Evolutionary conservation across 1,140 invertebrate genomes (phyloP), one percentile per base, ranked within the genome.

Genomic region (Aplysia californica): DNA sequence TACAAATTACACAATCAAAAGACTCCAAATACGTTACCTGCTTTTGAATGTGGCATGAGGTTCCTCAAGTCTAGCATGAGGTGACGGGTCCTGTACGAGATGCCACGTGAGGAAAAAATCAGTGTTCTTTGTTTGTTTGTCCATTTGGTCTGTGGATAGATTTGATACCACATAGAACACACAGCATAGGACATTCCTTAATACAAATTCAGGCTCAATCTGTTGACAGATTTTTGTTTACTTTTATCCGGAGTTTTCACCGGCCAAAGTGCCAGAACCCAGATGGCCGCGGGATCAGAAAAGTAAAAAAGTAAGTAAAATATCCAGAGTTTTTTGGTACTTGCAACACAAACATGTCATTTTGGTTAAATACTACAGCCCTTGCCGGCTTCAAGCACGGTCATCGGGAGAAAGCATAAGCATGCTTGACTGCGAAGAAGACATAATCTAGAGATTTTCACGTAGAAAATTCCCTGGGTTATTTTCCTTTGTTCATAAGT

Each of bases 41-140:
- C 86, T 89, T 96, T 96, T 78, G 97, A 94, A 89, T 99, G 98
- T 0, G 98, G 97, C 94, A 99, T 95, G 1, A 99, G 84, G 77
- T 92, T 94, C 85, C 95, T 95, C 0, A 99, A 88, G 89, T 99
- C 97, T 82, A 96, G 94, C 96, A 99, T 98, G 2, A 99, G 90
- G 91, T 99, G 98, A 2, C 98, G 93, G 89, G 97, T 95, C 65
- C 96, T 92, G 82, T 95, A 94, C 80, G 94, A 94, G 26, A 99
- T 97, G 41, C 98, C 98, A 83, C 98, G 92, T 3, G 96, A 95
- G 50, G 94, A 94, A 89, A 99, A 95, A 2, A 99, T 93, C 29
- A 99, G 89, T 15, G 99, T 95, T 78, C 98, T 91, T 89, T 98
- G 95, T 85, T 94, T 95, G 89, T 99, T 99, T 41, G 93, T 94